phyloP scores from a whole-genome alignment of 2,113 vertebrate species.

The Bufo gargarizans region DNA sequence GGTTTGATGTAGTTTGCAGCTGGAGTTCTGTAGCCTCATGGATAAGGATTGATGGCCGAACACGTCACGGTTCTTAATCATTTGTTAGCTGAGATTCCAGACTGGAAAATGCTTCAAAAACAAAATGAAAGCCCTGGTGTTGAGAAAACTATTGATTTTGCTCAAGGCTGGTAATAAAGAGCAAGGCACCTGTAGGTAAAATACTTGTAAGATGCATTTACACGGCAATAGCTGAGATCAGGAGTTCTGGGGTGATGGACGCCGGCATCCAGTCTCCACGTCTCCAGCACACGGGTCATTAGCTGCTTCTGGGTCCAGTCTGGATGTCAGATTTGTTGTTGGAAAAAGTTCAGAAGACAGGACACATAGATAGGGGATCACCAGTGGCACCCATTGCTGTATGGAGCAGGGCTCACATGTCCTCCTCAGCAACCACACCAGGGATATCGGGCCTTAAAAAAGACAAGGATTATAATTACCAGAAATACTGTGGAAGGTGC shows the following conservation, averaged over 20 bases:
- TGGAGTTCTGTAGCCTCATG: conserved; percentile 61
- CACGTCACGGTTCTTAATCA: conserved; percentile 78
- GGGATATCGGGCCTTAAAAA: no score
- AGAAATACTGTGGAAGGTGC: no score
- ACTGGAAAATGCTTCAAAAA: conserved; percentile 71
- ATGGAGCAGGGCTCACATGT: no score
- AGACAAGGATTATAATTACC: no score
- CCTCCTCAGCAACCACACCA: no score
- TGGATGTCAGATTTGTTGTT: no score
- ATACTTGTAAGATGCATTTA: conserved; percentile 86
- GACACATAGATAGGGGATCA: no score
- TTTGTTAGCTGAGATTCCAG: conserved; percentile 67
- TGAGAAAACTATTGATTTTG: conserved; percentile 84
- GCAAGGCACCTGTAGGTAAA: conserved; percentile 85
- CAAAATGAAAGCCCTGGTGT: conserved; percentile 80
- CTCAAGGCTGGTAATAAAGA: conserved; percentile 84
- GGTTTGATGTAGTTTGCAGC: neutral
- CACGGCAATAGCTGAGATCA: conserved; percentile 83
- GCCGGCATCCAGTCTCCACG: neutral
- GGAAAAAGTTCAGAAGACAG: no score
- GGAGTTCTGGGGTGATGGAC: conserved; percentile 65
- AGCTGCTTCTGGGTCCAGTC: no score
- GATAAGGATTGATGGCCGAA: conserved; percentile 71
- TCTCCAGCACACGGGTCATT: no score
- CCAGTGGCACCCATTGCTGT: no score